Evolutionary conservation across 2,797 vertebrate genomes (phyloP).

Genomic region (Apodemus agrarius): DNA sequence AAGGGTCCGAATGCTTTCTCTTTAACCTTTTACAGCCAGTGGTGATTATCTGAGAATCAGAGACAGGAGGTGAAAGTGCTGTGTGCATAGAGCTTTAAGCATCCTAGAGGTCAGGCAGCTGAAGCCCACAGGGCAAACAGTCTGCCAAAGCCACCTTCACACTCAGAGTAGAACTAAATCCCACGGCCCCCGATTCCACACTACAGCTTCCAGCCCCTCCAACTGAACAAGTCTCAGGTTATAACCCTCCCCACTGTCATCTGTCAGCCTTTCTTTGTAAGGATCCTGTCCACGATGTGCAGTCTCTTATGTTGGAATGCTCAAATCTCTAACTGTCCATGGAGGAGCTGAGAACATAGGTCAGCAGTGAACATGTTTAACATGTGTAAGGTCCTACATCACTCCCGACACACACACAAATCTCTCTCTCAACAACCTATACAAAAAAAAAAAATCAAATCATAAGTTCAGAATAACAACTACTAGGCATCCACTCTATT

Average conservation of each 20-base stretch:
- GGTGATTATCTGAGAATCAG: slow-evolving; percentile 48
- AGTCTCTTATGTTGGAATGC: not conserved
- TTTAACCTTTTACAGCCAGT: slow-evolving; percentile 52
- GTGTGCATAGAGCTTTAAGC: not conserved
- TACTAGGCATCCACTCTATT: not conserved
- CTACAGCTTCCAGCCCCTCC: not conserved
- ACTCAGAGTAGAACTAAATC: not conserved
- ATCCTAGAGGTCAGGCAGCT: slow-evolving; percentile 31
- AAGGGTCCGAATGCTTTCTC: slow-evolving; percentile 62
- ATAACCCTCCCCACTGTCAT: not conserved
- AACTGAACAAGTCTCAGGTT: slow-evolving; percentile 25
- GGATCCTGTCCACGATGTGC: not conserved
- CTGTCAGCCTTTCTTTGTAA: not conserved
- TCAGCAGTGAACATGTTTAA: not conserved
- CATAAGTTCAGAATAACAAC: slow-evolving; percentile 22
- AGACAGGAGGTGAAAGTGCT: slow-evolving; percentile 46
- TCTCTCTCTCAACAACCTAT: not conserved
- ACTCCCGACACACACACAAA: not conserved
- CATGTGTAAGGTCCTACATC: not conserved
- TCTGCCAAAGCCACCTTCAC: not conserved
- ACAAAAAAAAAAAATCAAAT: not conserved
- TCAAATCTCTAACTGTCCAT: slow-evolving; percentile 19
- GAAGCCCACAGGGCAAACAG: slow-evolving; percentile 38
- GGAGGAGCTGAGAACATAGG: not conserved
- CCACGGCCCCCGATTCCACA: not conserved